These are phyloP conservation scores for Alectoris magna DNA, from an alignment of 2,797 vertebrate genomes.

Conservation along the genomic window DNA sequence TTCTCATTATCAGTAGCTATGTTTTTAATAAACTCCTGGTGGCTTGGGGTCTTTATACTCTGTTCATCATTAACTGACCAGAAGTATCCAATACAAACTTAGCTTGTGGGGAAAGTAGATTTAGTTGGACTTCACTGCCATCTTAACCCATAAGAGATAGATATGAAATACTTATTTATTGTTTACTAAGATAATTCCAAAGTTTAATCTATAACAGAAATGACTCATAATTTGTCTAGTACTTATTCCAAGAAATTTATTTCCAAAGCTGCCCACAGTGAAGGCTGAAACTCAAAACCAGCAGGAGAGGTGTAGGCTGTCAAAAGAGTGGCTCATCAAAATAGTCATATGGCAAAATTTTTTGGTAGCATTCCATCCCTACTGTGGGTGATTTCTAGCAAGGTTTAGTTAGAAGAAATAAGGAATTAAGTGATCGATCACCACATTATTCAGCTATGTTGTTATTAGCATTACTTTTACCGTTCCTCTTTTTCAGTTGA, in stretches of 20 bases:
- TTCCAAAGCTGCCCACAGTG: neutral
- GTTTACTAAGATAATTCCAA: neutral
- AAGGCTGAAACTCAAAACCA: neutral
- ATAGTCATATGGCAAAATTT: neutral
- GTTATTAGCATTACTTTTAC: neutral
- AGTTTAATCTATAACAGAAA: neutral
- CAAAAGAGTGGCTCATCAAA: neutral
- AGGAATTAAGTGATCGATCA: neutral
- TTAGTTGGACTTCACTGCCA: neutral
- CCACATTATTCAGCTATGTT: neutral
- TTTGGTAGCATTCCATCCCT: neutral
- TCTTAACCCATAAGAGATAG: neutral
- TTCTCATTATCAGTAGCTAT: neutral
- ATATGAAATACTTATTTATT: neutral
- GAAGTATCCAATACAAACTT: neutral
- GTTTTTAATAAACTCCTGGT: neutral
- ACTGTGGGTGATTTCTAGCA: neutral
- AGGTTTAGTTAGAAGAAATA: neutral
- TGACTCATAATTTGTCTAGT: neutral
- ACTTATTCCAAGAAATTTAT: neutral
- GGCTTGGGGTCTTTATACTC: neutral
- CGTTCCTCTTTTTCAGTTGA: neutral
- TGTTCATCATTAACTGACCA: neutral
- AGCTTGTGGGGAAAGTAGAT: neutral
- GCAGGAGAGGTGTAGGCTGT: neutral